These are phyloP conservation scores for Lamellibrachia columna DNA, from an alignment of 2,888 invertebrate genomes.

Conservation along the genomic window DNA sequence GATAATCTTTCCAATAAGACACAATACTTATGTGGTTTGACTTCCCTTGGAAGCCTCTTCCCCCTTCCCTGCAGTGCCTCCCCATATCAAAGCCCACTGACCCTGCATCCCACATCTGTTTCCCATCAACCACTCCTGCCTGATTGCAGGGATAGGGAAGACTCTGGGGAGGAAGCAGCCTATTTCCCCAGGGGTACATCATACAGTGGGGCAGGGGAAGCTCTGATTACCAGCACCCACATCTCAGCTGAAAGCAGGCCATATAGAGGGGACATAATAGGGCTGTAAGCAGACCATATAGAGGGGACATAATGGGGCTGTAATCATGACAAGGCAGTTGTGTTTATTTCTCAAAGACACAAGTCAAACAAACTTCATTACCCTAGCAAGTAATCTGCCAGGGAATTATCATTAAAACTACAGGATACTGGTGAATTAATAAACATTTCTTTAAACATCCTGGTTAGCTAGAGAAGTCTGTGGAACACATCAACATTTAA, in stretches of 20 bases:
- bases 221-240: neutral
- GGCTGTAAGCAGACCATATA: neutral
- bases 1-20: too few species aligned
- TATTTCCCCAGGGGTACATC: slow-evolving; percentile 9
- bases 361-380: neutral
- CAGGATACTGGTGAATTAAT: neutral
- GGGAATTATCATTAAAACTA: neutral
- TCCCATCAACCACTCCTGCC: neutral
- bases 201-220: neutral
- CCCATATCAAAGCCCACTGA: slow-evolving; percentile 6
- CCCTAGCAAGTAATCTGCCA: neutral
- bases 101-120: slow-evolving; percentile 4
- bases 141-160: neutral
- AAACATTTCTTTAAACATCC: neutral
- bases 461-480: neutral
- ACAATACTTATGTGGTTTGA: too few species aligned
- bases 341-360: neutral
- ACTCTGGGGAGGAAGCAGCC: neutral
- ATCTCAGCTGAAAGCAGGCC: neutral
- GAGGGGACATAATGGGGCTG: neutral
- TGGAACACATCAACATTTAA: neutral
- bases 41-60: neutral
- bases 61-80: neutral
- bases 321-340: neutral
- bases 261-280: neutral